Conservation (phyloP, 2,888 invertebrate genomes). For the Drosophila rubida region DNA sequence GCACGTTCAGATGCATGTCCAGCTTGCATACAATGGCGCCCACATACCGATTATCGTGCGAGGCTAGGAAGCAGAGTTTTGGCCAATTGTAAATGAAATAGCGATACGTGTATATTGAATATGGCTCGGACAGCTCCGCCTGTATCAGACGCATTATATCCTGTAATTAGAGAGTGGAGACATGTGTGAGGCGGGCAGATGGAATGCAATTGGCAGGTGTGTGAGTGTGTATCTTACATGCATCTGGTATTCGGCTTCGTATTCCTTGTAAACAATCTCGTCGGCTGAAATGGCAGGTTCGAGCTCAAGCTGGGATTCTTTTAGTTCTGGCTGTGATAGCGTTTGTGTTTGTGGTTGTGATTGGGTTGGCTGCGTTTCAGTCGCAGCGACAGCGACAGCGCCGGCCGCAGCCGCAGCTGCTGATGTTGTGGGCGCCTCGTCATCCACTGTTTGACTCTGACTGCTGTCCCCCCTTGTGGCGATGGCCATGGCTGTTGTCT, state of each 20-base stretch:
- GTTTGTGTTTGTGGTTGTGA: background rate
- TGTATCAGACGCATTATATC: slow-evolving; percentile 99
- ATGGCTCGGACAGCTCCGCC: slow-evolving; percentile 99
- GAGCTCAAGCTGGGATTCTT: slow-evolving; percentile 41
- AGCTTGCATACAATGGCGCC: slow-evolving; percentile 99
- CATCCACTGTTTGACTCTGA: slow-evolving; percentile 4
- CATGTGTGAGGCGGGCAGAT: background rate
- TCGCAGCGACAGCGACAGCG: slow-evolving; percentile 28
- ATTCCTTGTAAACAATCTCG: slow-evolving; percentile 88
- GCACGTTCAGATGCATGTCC: slow-evolving; percentile 95
- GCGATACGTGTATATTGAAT: slow-evolving; percentile 99
- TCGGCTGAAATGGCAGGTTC: slow-evolving; percentile 70
- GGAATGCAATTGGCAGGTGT: background rate
- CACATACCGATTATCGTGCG: slow-evolving; percentile 94
- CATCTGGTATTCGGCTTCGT: slow-evolving; percentile 98
- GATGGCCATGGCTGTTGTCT: slow-evolving; percentile 36
- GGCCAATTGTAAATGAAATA: slow-evolving; percentile 99
- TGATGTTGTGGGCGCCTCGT: slow-evolving; percentile 48
- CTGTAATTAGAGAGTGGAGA: slow-evolving; percentile 56
- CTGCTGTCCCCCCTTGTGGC: slow-evolving; percentile 15
- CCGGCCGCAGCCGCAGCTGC: slow-evolving; percentile 39
- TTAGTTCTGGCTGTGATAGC: slow-evolving; percentile 19
- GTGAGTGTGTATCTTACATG: slow-evolving; percentile 85
- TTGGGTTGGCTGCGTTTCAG: slow-evolving; percentile 18
- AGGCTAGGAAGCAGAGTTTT: slow-evolving; percentile 98